Conservation (phyloP, 2,797 vertebrate genomes). For the Gallinago stenura region DNA sequence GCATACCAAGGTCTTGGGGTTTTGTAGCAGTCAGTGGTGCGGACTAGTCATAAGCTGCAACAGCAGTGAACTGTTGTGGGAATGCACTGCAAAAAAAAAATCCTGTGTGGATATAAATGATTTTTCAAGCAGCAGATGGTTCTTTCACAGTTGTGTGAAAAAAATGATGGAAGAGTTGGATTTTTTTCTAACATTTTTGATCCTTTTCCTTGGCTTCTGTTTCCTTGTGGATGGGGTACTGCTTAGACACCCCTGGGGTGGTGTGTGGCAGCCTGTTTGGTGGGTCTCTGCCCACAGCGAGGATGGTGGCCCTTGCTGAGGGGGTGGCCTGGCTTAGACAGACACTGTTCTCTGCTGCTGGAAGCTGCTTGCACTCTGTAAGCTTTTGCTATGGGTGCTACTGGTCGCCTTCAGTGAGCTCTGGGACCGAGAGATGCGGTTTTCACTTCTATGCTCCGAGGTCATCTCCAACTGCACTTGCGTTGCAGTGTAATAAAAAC, state of each 20-base stretch:
- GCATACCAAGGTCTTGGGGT: background rate
- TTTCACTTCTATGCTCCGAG: rapidly evolving
- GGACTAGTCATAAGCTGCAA: background rate
- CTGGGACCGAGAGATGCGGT: background rate
- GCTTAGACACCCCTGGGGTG: background rate
- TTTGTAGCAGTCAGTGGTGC: background rate
- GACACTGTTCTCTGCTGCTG: background rate
- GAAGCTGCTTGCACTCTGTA: background rate
- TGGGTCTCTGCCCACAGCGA: background rate
- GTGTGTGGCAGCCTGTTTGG: background rate
- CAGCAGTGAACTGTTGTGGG: background rate
- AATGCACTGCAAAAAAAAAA: background rate
- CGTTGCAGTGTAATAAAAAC: background rate
- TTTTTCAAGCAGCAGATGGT: background rate
- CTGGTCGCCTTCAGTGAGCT: rapidly evolving
- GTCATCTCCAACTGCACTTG: rapidly evolving
- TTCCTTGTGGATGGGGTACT: rapidly evolving
- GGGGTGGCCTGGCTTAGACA: background rate
- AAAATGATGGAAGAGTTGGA: background rate
- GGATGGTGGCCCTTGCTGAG: rapidly evolving
- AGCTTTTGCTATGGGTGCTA: background rate
- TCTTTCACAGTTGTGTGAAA: background rate
- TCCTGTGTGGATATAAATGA: background rate
- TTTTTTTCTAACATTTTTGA: background rate
- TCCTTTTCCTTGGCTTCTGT: rapidly evolving